Conservation (phyloP, 2,888 invertebrate species). For the Drosophila nr. perissopoda region DNA sequence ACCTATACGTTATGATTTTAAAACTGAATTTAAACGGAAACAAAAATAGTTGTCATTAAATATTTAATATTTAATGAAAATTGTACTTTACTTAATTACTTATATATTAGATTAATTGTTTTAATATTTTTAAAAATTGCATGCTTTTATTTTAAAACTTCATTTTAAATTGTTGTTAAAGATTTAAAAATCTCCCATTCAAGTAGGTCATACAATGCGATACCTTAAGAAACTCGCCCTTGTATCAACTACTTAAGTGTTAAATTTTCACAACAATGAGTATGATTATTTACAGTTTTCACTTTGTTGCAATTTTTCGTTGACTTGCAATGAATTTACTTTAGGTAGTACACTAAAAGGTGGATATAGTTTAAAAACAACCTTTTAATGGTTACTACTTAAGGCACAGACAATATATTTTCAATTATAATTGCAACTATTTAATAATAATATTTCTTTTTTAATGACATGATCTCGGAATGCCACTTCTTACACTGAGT, state of each 20-base stretch:
- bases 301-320: neutral
- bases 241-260: conserved; percentile 62
- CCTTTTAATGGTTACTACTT: conserved; percentile 69
- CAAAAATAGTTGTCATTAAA: neutral
- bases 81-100: neutral
- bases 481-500: conserved; percentile 29
- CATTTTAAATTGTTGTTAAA: neutral
- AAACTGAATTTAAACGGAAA: neutral
- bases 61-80: neutral
- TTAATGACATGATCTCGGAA: neutral
- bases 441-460: neutral
- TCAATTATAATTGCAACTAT: neutral
- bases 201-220: conserved; percentile 61
- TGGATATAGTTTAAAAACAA: conserved; percentile 28
- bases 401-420: conserved; percentile 17
- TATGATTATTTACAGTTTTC: neutral
- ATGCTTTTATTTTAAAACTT: neutral
- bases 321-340: conserved; percentile 25
- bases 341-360: conserved; percentile 70
- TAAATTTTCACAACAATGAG: conserved; percentile 14
- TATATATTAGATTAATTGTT: neutral
- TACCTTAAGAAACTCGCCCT: conserved; percentile 35
- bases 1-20: neutral
- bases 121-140: too few species aligned
- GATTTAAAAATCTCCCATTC: conserved; percentile 38